Evolutionary conservation across 2,797 vertebrate species (phyloP).

Genomic region (Urophycis tenuis): DNA sequence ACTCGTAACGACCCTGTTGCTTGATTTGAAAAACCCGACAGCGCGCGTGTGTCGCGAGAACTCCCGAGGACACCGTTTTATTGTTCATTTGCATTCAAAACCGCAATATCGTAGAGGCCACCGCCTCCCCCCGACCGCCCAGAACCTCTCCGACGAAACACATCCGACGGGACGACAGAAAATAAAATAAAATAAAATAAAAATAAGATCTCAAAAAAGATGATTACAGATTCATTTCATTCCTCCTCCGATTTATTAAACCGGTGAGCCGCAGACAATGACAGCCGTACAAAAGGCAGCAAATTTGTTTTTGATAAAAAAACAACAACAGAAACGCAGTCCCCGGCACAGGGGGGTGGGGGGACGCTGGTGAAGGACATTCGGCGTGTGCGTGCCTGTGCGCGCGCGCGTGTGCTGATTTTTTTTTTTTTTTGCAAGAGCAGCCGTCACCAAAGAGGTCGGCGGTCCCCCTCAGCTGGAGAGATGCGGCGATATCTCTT

Average conservation of each 20-base stretch:
- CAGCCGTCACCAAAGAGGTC: conserved; percentile 42
- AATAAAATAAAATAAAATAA: background rate
- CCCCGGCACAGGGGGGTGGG: conserved; percentile 17
- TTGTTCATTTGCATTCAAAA: background rate
- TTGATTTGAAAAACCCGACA: no score
- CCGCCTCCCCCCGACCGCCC: no score
- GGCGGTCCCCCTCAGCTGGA: conserved; percentile 28
- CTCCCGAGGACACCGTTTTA: no score
- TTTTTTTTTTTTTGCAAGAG: no score
- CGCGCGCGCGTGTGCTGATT: no score
- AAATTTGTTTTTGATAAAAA: conserved; percentile 24
- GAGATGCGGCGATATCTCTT: conserved; percentile 35
- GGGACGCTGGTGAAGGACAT: conserved; percentile 39
- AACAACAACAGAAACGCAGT: conserved; percentile 13
- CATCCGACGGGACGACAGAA: background rate
- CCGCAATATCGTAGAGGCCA: no score
- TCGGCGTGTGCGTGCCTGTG: no score
- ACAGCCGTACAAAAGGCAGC: conserved; percentile 22
- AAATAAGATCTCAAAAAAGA: background rate
- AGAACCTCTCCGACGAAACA: no score
- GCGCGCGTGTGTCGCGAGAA: no score
- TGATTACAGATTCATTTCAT: background rate
- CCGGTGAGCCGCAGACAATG: conserved; percentile 8
- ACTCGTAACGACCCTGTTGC: no score
- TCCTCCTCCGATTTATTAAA: background rate